Percentiles rank a stretch among this genome's conserved stretches.
These are phyloP conservation scores for Laupala kohalensis DNA, from an alignment of 1,140 invertebrate genomes.

Conservation along the genomic window DNA sequence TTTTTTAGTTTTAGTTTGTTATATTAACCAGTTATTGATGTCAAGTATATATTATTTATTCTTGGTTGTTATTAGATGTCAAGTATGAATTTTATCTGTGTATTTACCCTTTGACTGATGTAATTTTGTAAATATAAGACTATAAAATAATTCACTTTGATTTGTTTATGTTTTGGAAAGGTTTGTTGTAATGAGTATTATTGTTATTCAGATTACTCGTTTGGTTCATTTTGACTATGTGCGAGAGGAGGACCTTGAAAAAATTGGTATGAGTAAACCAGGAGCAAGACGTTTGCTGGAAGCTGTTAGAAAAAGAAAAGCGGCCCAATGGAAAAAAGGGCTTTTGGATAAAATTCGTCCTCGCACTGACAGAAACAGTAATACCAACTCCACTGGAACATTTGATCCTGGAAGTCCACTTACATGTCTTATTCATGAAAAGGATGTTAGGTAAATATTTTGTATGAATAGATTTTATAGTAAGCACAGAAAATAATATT, in stretches of 20 bases:
- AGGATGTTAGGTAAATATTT: constrained; percentile 56
- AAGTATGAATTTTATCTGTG: too few relatives aligned
- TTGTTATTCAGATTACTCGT: constrained; percentile 73
- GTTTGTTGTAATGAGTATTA: too few relatives aligned
- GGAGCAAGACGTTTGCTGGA: constrained; percentile 79
- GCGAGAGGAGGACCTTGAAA: constrained; percentile 81
- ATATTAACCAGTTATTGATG: too few relatives aligned
- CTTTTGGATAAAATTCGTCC: constrained; percentile 33
- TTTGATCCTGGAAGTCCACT: constrained; percentile 24
- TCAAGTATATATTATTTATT: too few relatives aligned
- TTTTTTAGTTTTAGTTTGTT: too few relatives aligned
- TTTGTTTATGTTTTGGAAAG: too few relatives aligned
- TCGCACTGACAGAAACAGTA: background rate
- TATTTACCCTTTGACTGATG: too few relatives aligned
- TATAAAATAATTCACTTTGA: too few relatives aligned
- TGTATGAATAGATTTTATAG: too few relatives aligned
- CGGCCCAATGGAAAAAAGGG: constrained; percentile 52
- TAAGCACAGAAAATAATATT: too few relatives aligned
- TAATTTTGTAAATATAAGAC: too few relatives aligned
- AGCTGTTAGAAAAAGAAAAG: constrained; percentile 78
- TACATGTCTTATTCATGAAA: constrained; percentile 82
- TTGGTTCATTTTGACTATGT: constrained; percentile 94
- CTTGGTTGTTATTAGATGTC: too few relatives aligned
- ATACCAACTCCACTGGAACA: background rate
- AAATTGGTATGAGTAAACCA: constrained; percentile 86